These are phyloP conservation scores for Caerostris extrusa DNA, from an alignment of 1,140 invertebrate genomes.

Conservation along the genomic window DNA sequence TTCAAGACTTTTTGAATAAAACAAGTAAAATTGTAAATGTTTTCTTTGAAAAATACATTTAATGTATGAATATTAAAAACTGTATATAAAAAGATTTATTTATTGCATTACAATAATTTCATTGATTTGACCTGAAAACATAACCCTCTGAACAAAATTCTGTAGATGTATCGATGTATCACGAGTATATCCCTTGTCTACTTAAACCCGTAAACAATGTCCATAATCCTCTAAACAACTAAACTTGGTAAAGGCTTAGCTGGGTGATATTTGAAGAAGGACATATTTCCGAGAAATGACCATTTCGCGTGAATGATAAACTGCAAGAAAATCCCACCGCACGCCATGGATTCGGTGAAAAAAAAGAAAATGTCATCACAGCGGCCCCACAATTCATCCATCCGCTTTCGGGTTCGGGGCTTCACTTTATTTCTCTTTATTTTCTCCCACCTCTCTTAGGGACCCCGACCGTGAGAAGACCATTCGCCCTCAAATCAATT, in stretches of 20 bases:
- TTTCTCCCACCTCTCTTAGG: neutral
- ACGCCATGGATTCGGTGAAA: neutral
- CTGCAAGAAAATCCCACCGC: constrained; percentile 28
- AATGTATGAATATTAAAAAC: no score
- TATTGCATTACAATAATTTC: no score
- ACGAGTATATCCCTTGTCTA: neutral
- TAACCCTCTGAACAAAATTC: no score
- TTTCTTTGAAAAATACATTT: no score
- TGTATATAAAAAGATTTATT: no score
- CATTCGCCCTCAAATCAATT: constrained; percentile 16
- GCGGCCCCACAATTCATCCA: neutral
- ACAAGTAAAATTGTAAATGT: no score
- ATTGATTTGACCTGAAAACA: no score
- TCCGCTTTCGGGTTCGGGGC: neutral
- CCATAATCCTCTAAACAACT: constrained; percentile 7
- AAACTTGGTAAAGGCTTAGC: neutral
- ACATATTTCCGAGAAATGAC: neutral
- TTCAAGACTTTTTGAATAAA: no score
- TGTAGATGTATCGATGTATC: neutral
- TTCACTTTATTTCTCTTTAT: neutral
- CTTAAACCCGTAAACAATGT: neutral
- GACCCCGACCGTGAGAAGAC: neutral
- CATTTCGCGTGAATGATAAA: constrained; percentile 41
- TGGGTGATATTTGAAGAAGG: constrained; percentile 20
- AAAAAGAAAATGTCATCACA: constrained; percentile 27